A percentile compares a stretch with the other conserved stretches of the same genome.
These are phyloP conservation scores for Coccyzus lansbergi DNA, from an alignment of 2,797 vertebrate species.

Conservation along the genomic window DNA sequence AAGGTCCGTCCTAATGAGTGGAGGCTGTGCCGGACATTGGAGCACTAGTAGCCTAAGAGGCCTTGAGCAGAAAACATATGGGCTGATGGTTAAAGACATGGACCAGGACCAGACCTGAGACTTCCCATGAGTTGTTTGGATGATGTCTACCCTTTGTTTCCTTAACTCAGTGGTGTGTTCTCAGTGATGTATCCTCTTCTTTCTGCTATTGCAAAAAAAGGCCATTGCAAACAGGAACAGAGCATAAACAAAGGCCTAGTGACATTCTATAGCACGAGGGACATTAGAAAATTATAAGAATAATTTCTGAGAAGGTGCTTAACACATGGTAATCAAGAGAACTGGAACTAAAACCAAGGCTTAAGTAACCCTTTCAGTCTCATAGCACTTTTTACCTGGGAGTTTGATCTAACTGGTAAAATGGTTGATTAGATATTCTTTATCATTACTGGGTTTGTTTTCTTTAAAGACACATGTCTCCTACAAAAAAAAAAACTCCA, in stretches of 20 bases:
- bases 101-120: neutral
- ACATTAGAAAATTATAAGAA: neutral
- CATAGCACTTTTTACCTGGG: neutral
- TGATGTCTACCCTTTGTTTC: neutral
- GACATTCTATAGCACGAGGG: neutral
- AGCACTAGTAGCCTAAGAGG: too few species aligned
- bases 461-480: neutral
- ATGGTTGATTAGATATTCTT: neutral
- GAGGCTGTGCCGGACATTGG: neutral
- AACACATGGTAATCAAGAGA: neutral
- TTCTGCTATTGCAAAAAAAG: neutral
- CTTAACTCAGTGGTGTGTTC: fast-evolving
- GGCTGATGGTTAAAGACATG: neutral
- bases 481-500: neutral
- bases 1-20: neutral
- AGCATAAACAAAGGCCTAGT: neutral
- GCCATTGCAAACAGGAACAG: neutral
- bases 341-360: neutral
- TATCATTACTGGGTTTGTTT: neutral
- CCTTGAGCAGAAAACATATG: neutral
- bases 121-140: neutral
- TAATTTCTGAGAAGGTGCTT: neutral
- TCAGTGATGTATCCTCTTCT: neutral
- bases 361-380: neutral
- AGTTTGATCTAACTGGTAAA: neutral